Percentiles rank a stretch among this genome's conserved stretches.
Conservation (phyloP, 2,888 invertebrate species). For the Eurois occulta region DNA sequence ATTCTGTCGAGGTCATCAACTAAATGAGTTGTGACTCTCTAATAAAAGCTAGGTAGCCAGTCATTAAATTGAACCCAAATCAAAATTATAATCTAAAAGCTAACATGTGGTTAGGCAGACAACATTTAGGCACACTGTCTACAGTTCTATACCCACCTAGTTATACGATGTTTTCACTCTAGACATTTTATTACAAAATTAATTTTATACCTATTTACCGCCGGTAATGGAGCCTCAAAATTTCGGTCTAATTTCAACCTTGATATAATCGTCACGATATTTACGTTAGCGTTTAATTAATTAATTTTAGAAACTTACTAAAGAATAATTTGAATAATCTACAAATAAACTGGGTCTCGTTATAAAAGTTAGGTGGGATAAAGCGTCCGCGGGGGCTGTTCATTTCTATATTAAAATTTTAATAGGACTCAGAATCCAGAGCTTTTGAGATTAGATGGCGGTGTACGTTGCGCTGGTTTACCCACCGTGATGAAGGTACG, state of each 20-base stretch:
- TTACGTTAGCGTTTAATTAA: conserved; percentile 61
- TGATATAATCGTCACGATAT: conserved; percentile 49
- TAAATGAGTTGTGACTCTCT: conserved; percentile 18
- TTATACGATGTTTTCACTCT: conserved; percentile 14
- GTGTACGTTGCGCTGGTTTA: conserved; percentile 58
- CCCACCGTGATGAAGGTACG: conserved; percentile 63
- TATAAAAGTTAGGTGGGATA: conserved; percentile 73
- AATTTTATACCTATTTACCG: conserved; percentile 21
- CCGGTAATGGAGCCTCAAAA: conserved; percentile 32
- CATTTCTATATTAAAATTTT: conserved; percentile 77
- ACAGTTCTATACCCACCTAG: neutral
- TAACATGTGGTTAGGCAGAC: conserved; percentile 26
- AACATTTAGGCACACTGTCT: conserved; percentile 19
- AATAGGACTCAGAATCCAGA: conserved; percentile 69
- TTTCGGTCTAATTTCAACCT: conserved; percentile 42
- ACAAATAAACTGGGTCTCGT: conserved; percentile 72
- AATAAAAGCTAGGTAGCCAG: conserved; percentile 31
- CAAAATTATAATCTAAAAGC: conserved; percentile 42
- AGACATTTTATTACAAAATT: conserved; percentile 39
- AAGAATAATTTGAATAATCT: conserved; percentile 74
- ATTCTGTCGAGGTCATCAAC: conserved; percentile 13
- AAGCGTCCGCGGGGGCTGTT: conserved; percentile 64
- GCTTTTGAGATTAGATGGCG: conserved; percentile 73
- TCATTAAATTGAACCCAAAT: conserved; percentile 31
- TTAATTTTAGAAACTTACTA: conserved; percentile 59